These are phyloP conservation scores for Oreochromis niloticus DNA, from an alignment of 2,113 vertebrate species.

Conservation along the genomic window DNA sequence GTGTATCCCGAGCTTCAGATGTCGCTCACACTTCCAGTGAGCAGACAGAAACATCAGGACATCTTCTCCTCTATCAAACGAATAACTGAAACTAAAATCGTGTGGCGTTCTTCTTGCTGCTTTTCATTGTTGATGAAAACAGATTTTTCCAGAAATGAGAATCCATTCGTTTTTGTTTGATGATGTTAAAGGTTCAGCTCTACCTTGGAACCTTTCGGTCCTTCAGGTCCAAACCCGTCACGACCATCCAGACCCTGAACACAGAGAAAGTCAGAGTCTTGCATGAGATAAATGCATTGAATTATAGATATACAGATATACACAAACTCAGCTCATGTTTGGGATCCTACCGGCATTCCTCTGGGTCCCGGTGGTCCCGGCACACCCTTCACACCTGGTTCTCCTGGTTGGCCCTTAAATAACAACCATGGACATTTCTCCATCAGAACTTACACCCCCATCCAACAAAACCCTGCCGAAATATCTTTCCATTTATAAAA, in stretches of 20 bases:
- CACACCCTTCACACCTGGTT: constrained; percentile 67
- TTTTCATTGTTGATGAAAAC: background rate
- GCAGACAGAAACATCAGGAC: background rate
- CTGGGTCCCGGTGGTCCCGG: constrained; percentile 67
- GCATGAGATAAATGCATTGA: background rate
- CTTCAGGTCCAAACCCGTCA: constrained; percentile 39
- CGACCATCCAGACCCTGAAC: constrained; percentile 49
- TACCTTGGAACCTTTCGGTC: constrained; percentile 32
- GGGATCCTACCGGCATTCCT: constrained; percentile 73
- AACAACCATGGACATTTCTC: background rate
- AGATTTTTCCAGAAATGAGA: background rate
- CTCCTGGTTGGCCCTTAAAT: constrained; percentile 79
- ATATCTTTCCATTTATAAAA: background rate
- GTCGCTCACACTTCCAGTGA: no score
- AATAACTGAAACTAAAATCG: background rate
- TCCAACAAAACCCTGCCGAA: background rate
- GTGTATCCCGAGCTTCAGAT: background rate
- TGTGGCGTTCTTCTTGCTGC: background rate
- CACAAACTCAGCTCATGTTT: background rate
- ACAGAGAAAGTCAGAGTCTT: background rate
- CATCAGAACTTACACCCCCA: background rate
- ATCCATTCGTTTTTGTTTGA: background rate
- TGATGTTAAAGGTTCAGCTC: background rate
- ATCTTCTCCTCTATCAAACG: background rate
- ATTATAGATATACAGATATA: background rate